These are phyloP conservation scores for Prionace glauca DNA, from an alignment of 2,797 vertebrate species.

Conservation along the genomic window DNA sequence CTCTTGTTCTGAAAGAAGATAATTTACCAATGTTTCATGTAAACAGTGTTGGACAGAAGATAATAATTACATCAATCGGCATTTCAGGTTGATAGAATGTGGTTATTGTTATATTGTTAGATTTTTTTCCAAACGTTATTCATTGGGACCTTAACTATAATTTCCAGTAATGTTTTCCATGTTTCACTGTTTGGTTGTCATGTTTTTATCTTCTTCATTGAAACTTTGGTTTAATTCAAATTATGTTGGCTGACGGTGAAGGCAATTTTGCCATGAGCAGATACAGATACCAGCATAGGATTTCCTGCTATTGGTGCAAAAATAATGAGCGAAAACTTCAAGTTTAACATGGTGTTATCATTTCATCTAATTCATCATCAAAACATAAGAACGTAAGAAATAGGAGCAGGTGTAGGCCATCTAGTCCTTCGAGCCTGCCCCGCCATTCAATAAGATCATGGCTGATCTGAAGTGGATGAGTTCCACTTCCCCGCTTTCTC, in stretches of 20 bases:
- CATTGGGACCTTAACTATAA: background rate
- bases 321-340: background rate
- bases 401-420: too few relatives aligned
- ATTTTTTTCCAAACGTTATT: background rate
- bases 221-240: background rate
- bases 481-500: too few relatives aligned
- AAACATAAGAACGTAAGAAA: too few relatives aligned
- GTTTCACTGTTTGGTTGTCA: background rate
- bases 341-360: background rate
- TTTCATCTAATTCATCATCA: background rate
- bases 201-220: background rate
- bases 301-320: background rate
- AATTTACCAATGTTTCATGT: too few relatives aligned
- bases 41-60: background rate
- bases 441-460: too few relatives aligned
- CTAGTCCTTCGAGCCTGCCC: too few relatives aligned
- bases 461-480: too few relatives aligned
- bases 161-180: background rate
- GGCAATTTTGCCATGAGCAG: background rate
- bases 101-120: background rate
- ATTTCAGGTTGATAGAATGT: background rate
- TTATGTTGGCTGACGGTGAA: background rate
- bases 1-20: background rate
- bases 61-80: background rate
- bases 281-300: background rate